These are phyloP conservation scores for Mormyrus hasselquistii DNA, from an alignment of 2,797 vertebrate species.

Conservation along the genomic window DNA sequence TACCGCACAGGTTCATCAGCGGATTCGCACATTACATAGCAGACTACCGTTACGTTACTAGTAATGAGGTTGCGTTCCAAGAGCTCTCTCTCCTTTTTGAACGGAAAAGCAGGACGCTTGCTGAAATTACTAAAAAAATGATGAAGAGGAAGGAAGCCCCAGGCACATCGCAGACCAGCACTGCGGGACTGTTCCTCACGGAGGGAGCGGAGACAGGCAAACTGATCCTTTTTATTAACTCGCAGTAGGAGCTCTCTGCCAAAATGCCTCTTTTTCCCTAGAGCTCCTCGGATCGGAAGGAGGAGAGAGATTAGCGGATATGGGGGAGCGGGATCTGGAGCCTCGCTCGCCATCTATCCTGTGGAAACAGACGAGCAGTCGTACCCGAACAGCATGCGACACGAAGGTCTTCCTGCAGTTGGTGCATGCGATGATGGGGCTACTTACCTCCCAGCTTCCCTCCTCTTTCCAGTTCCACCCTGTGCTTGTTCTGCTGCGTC, in stretches of 20 bases:
- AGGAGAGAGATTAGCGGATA: background rate
- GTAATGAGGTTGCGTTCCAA: background rate
- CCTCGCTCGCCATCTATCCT: background rate
- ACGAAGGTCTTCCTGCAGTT: background rate
- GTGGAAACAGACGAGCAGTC: background rate
- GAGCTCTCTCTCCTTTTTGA: background rate
- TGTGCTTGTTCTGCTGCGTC: background rate
- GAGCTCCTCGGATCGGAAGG: background rate
- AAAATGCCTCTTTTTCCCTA: background rate
- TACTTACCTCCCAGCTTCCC: background rate
- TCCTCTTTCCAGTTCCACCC: background rate
- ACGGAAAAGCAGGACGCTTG: background rate
- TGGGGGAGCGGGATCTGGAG: background rate
- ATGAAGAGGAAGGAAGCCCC: background rate
- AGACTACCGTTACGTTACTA: background rate
- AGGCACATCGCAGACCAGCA: background rate
- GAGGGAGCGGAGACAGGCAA: background rate
- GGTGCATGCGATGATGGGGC: background rate
- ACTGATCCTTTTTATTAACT: slow-evolving; percentile 1
- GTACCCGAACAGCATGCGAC: background rate
- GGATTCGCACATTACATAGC: background rate
- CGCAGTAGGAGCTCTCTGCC: background rate
- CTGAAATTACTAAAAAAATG: background rate
- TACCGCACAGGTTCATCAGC: background rate
- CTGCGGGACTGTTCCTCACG: background rate